These are phyloP conservation scores for Crotalus viridis DNA, from an alignment of 2,113 vertebrate species.

Conservation along the genomic window DNA sequence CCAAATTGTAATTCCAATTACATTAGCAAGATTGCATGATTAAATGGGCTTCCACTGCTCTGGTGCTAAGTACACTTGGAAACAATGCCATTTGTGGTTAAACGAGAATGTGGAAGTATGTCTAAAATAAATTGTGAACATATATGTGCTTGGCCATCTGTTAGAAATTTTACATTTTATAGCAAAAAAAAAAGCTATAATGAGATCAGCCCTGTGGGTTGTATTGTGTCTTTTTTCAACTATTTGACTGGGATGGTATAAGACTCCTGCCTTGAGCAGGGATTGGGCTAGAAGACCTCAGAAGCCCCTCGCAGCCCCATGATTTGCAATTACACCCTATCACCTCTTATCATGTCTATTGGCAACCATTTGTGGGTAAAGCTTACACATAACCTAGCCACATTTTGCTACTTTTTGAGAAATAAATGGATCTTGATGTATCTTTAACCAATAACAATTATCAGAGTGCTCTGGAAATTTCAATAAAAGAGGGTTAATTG, in stretches of 20 bases:
- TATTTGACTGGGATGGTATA: no score
- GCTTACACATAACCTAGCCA: not conserved
- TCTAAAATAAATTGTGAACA: not conserved
- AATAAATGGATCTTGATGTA: not conserved
- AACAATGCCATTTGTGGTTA: not conserved
- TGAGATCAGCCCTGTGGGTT: not conserved
- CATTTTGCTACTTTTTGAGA: not conserved
- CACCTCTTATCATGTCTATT: no score
- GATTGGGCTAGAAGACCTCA: no score
- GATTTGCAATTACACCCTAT: no score
- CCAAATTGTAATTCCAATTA: not conserved
- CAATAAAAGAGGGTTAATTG: not conserved
- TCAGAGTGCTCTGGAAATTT: not conserved
- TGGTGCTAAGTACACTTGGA: not conserved
- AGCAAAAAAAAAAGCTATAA: not conserved
- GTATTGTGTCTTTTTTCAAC: not conserved
- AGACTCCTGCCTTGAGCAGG: no score
- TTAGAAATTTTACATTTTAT: not conserved
- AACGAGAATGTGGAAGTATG: not conserved
- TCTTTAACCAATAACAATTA: not conserved
- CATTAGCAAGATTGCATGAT: not conserved
- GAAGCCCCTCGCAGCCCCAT: no score
- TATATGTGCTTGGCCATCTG: not conserved
- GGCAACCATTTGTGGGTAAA: not conserved
- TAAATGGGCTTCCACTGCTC: not conserved